Percentiles rank a stretch among this genome's conserved stretches.
These are phyloP conservation scores for Eleginops maclovinus DNA, from an alignment of 2,113 vertebrate species.

Conservation along the genomic window DNA sequence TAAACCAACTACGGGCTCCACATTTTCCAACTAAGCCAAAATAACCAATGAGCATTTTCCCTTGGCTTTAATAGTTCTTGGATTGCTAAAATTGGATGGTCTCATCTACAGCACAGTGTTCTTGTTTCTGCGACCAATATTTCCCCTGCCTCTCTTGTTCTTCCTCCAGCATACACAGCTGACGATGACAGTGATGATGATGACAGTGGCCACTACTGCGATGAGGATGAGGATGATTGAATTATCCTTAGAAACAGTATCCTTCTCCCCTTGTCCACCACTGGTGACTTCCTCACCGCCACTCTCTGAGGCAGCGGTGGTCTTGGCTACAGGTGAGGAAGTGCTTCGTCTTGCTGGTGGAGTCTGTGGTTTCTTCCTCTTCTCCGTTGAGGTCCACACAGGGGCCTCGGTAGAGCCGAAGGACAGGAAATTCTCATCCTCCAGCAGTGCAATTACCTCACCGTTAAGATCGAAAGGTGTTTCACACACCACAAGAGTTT, in stretches of 20 bases:
- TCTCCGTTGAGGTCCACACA: slow-evolving; percentile 56
- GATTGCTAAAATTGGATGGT: slow-evolving; percentile 10
- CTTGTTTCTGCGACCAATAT: slow-evolving; percentile 64
- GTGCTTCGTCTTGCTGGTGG: slow-evolving; percentile 57
- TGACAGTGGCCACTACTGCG: slow-evolving; percentile 66
- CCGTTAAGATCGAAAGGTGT: slow-evolving; percentile 77
- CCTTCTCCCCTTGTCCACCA: slow-evolving; percentile 36
- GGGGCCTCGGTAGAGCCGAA: slow-evolving; percentile 46
- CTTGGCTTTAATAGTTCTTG: slow-evolving; percentile 30
- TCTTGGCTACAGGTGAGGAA: slow-evolving; percentile 37
- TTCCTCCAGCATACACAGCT: slow-evolving; percentile 74
- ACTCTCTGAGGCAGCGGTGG: slow-evolving; percentile 55
- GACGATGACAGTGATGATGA: slow-evolving; percentile 72
- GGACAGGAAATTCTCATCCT: slow-evolving; percentile 50
- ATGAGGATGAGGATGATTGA: slow-evolving; percentile 63
- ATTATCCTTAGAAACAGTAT: slow-evolving; percentile 13
- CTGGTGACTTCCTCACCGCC: slow-evolving; percentile 34
- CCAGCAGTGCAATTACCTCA: slow-evolving; percentile 72
- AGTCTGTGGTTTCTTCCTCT: slow-evolving; percentile 53
- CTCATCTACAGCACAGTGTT: slow-evolving; percentile 72
- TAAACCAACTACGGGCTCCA: slow-evolving; percentile 14
- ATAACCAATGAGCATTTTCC: slow-evolving; percentile 19
- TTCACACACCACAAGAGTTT: slow-evolving; percentile 82
- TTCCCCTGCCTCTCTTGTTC: slow-evolving; percentile 69
- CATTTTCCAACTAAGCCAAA: slow-evolving; percentile 3